Percentiles rank a stretch among this genome's conserved stretches.
Conservation (phyloP, 2,888 invertebrate genomes). For the Scaptodrosophila latifasciaeformis region DNA sequence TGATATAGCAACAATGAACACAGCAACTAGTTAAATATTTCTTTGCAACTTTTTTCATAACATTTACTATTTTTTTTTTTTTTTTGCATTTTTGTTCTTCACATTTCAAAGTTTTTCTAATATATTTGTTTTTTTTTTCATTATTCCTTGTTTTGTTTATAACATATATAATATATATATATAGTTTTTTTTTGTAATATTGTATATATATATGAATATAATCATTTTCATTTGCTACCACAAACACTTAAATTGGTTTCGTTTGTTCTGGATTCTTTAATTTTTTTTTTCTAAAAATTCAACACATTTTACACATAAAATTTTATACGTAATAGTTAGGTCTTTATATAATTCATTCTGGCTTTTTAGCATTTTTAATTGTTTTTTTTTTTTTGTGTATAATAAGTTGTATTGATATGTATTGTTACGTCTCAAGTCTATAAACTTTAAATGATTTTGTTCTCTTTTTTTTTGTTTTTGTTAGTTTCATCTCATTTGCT, state of each 20-base stretch:
- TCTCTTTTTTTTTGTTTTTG: constrained; percentile 19
- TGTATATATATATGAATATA: constrained; percentile 32
- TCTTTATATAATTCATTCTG: constrained; percentile 24
- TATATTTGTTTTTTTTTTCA: background rate
- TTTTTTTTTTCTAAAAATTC: constrained; percentile 27
- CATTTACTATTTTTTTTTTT: constrained; percentile 16
- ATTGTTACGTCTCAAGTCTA: constrained; percentile 71
- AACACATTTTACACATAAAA: constrained; percentile 20
- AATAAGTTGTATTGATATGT: constrained; percentile 67
- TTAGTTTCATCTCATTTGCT: no score
- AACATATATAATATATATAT: constrained; percentile 32
- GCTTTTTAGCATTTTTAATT: constrained; percentile 25
- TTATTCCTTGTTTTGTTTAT: constrained; percentile 36
- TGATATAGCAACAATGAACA: constrained; percentile 65
- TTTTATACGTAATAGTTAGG: constrained; percentile 27
- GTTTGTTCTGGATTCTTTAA: no score
- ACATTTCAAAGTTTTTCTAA: constrained; percentile 1
- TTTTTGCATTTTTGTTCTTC: background rate
- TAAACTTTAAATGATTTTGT: constrained; percentile 49
- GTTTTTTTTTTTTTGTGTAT: constrained; percentile 20
- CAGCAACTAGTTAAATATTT: constrained; percentile 56
- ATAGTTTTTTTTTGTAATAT: constrained; percentile 25
- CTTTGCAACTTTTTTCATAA: constrained; percentile 43
- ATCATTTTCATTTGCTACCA: constrained; percentile 22
- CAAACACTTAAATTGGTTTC: no score